phyloP scores from a whole-genome alignment of 2,888 invertebrate genomes.

The Nomada goodeniana region DNA sequence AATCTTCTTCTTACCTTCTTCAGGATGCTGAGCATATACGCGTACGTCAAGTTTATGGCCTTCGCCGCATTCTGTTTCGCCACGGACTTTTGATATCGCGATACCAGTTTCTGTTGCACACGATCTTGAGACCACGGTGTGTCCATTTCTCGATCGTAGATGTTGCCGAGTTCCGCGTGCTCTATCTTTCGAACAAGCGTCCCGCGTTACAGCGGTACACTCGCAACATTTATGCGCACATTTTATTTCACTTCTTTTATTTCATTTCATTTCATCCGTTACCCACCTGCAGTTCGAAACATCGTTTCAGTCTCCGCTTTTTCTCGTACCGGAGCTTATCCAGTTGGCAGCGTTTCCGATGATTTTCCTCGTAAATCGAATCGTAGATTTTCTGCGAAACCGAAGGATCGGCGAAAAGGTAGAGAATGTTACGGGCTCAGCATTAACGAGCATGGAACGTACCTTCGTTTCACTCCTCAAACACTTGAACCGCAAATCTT shows the following conservation, averaged over 20 bases:
- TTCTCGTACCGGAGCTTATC: slow-evolving; percentile 87
- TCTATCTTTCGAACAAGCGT: slow-evolving; percentile 68
- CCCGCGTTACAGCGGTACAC: background rate
- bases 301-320: slow-evolving; percentile 86
- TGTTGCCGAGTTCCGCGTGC: slow-evolving; percentile 57
- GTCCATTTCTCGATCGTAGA: slow-evolving; percentile 53
- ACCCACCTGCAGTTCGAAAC: slow-evolving; percentile 87
- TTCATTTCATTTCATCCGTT: background rate
- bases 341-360: slow-evolving; percentile 87
- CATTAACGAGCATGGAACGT: background rate
- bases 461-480: slow-evolving; percentile 19
- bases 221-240: background rate
- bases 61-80: slow-evolving; percentile 88
- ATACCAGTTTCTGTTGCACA: slow-evolving; percentile 70
- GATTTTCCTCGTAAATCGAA: slow-evolving; percentile 87
- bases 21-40: slow-evolving; percentile 87
- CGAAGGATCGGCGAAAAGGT: background rate
- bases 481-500: slow-evolving; percentile 87
- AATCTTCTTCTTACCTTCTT: slow-evolving; percentile 60
- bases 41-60: slow-evolving; percentile 88
- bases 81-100: slow-evolving; percentile 87
- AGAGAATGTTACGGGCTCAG: background rate
- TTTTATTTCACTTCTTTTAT: background rate
- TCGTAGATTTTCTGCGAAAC: slow-evolving; percentile 86
- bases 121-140: slow-evolving; percentile 51